A percentile compares a stretch with the other conserved stretches of the same genome.
phyloP scores from a whole-genome alignment of 2,797 vertebrate genomes.

The Pitangus sulphuratus region DNA sequence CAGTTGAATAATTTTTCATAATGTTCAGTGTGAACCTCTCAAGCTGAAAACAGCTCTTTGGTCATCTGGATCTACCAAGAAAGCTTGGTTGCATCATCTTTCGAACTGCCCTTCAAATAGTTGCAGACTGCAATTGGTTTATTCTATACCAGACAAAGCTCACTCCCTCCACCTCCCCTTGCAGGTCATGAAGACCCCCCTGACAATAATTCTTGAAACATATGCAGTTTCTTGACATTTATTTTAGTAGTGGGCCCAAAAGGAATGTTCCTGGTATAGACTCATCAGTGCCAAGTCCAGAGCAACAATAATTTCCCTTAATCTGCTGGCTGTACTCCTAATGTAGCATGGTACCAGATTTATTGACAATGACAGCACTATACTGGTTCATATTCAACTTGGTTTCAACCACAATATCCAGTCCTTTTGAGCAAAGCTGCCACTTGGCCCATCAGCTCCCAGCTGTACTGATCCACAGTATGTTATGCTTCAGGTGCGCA shows the following conservation, averaged over 20 bases:
- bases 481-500: neutral
- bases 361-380: neutral
- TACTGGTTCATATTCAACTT: neutral
- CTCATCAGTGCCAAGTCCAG: neutral
- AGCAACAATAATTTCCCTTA: neutral
- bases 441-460: neutral
- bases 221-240: neutral
- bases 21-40: neutral
- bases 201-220: neutral
- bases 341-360: neutral
- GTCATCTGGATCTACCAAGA: neutral
- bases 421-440: neutral
- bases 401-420: neutral
- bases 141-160: neutral
- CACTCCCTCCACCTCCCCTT: neutral
- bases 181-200: neutral
- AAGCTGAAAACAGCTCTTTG: neutral
- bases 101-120: neutral
- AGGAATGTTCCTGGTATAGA: fast-evolving
- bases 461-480: neutral
- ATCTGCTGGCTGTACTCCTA: neutral
- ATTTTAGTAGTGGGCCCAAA: neutral
- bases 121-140: neutral
- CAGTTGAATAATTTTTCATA: neutral
- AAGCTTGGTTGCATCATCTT: neutral